These are phyloP conservation scores for Morphnarchus princeps DNA, from an alignment of 2,113 vertebrate genomes.

Conservation along the genomic window DNA sequence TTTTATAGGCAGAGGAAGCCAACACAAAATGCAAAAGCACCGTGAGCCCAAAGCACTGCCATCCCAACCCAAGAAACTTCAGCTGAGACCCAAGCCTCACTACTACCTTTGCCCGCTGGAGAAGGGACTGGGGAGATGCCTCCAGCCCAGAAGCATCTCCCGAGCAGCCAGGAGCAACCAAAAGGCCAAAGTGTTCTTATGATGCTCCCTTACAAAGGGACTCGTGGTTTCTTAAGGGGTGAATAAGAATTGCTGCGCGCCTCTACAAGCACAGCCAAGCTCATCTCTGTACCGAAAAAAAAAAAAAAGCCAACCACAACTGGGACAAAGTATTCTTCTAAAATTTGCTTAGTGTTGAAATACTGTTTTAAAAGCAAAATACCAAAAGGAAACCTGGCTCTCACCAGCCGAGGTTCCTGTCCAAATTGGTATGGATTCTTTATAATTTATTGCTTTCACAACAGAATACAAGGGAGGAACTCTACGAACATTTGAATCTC, in stretches of 20 bases:
- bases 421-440: background rate
- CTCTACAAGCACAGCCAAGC: background rate
- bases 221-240: background rate
- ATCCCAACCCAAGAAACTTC: background rate
- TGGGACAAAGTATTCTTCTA: background rate
- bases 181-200: background rate
- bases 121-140: background rate
- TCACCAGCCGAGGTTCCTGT: background rate
- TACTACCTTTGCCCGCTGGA: background rate
- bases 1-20: background rate
- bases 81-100: background rate
- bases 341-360: background rate
- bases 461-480: background rate
- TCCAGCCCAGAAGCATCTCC: background rate
- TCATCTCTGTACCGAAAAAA: background rate
- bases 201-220: background rate
- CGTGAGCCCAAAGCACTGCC: background rate
- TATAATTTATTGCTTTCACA: background rate
- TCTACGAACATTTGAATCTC: background rate
- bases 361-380: background rate
- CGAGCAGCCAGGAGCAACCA: background rate
- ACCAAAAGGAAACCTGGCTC: background rate
- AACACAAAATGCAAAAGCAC: background rate
- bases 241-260: background rate
- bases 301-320: background rate